Evolutionary conservation across 2,888 invertebrate species (phyloP), one percentile per base, ranked within the genome.

Genomic region (Quadroppia sp.): DNA sequence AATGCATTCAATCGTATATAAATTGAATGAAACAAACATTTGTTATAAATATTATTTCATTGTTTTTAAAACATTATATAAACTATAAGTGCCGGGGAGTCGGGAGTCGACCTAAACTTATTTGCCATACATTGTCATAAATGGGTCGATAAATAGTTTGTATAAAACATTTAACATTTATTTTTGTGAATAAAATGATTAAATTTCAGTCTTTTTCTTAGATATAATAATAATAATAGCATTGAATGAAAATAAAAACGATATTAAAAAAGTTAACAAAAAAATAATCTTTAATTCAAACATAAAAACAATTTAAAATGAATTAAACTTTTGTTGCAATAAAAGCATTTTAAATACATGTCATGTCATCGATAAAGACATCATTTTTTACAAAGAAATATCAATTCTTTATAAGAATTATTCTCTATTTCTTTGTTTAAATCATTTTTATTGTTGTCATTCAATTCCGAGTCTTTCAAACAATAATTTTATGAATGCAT

Each of bases 111-210:
- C 36, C 9, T 36, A 36, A 15, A 59, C 28, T 59, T 59, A 28
- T 28, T 28, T 25, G 4, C 59, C 25, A 30, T 20, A 50, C 50
- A 45, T 20, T 17, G 1, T 13, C 11, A 59, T 59, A 59, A 59
- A 59, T 59, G 59, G 59, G 59, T 59, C 59, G 59, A 59, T 59
- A 59, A 59, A 59, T 59, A 36, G 9, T 59, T 59, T 30, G 59
- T 59, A 59, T 28, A 23, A 59, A 59, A 59, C 17, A 7, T 36
- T n/a, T 50, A 15, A 23, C 23, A 59, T 17, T 59, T 59, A 23
- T 59, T 59, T 23, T 23, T 3, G 3, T 7, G 23, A 56, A 28
- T 28, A 13, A 30, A 50, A 50, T 50, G 32, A 59, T 59, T 59
- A 59, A 59, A 59, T 28, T 30, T 32, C 28, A 17, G 13, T 59